Conservation (phyloP, 1,140 invertebrate species). For the Euglossa dilemma region DNA sequence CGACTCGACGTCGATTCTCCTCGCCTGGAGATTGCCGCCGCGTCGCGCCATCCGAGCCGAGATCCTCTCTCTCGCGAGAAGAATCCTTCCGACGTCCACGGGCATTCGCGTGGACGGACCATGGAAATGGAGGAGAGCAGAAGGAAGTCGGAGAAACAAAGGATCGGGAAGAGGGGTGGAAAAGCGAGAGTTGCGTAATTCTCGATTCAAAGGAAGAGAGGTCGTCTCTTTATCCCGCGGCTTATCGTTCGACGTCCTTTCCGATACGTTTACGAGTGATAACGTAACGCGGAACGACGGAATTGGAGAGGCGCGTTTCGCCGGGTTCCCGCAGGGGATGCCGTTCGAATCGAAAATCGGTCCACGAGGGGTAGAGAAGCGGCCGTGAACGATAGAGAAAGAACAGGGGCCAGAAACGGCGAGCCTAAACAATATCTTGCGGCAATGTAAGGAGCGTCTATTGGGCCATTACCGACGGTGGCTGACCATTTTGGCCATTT, state of each 20-base stretch:
- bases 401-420: conserved; percentile 63
- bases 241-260: not conserved
- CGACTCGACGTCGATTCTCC: not conserved
- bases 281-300: conserved; percentile 59
- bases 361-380: conserved; percentile 11
- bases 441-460: conserved; percentile 82
- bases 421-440: conserved; percentile 82
- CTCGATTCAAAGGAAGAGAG: not conserved
- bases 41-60: too few relatives aligned
- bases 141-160: too few relatives aligned
- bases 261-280: conserved; percentile 61
- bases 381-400: conserved; percentile 20
- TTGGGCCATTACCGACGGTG: conserved; percentile 81
- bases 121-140: too few relatives aligned
- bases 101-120: too few relatives aligned
- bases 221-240: not conserved
- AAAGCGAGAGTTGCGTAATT: not conserved
- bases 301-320: conserved; percentile 25
- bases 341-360: conserved; percentile 61
- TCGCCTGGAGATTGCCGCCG: not conserved
- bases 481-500: conserved; percentile 82
- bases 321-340: conserved; percentile 7
- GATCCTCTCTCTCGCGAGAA: too few relatives aligned
- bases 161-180: too few relatives aligned
- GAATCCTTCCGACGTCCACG: too few relatives aligned